Base-by-base conservation (phyloP, 2,888 invertebrate genomes). In the Epirrhoe alternata region DNA sequence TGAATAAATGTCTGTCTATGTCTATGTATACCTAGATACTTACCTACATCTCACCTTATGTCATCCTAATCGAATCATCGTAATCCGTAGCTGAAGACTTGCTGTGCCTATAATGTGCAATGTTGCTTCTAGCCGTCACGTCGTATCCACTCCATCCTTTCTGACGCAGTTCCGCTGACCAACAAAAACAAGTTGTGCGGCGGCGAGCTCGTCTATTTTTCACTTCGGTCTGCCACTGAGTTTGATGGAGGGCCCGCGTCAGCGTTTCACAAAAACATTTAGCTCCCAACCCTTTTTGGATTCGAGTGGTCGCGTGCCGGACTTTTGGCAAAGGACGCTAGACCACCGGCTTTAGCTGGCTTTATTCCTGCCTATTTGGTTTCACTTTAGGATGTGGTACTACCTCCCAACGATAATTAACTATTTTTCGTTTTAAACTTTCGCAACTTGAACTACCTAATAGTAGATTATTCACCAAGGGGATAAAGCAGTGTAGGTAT, bases 221-320 rank as follows among this genome's bases (percentile, higher is more conserved):
- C 66, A 63, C 38, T 14, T 67, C 68, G 69, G 66, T 16, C 77
- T 82, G 86, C 79, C 75, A 78, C 74, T 86, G 87, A 86, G 77
- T 73, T 80, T 87, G 88, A 88, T 83, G 66, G 86, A 88, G 86
- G 65, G 68, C 76, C 70, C 70, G 66, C 76, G 73, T 75, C 77
- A 74, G 77, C 73, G 68, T 63, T 57, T 64, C 75, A 66, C 53
- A 66, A 63, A 69, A 66, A 56, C 55, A 45, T 64, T 61, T 51
- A 1, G 55, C 45, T 56, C 45, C 47, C 71, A 33, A 64, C 69
- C 50, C 58, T 71, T 51, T 64, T 59, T 60, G 56, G 8, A n/a
- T 42, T 64, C 45, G 68, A 80, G 74, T 72, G 70, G 74, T 72
- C 80, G 76, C 77, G 76, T 75, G 79, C 72, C 71, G 63, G 69